Base-by-base conservation (phyloP, 2,113 vertebrate species). In the Cottus gobio region DNA sequence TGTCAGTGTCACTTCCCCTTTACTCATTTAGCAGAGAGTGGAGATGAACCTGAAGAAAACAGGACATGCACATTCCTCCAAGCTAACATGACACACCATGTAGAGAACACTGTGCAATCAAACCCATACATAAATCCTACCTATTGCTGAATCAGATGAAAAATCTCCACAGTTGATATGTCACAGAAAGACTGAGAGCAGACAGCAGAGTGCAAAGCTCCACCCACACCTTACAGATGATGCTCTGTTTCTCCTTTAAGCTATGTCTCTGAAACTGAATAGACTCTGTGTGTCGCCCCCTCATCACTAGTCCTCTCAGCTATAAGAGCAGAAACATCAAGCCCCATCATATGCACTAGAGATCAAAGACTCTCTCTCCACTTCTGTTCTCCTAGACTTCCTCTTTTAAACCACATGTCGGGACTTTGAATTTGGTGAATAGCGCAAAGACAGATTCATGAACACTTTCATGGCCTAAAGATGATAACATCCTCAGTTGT, bases 251-350 rank as follows among this genome's bases (percentile, higher is more conserved):
- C 80, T 60, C 75, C 71, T 79, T 82, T 3, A 79, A 77, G 64
- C 75, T 26, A 39, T n/a, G 50, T 48, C 75, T 58, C 76, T 24
- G 62, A 60, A n/a, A 37, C 74, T 93, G 88, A 95, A 93, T 91
- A 85, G 87, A 73, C 72, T 67, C 82, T 77, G 81, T 93, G 90
- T 92, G 28, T 68, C 63, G 26, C 79, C 81, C 82, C 86, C 90
- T 94, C 90, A 93, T 94, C 87, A 82, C 69, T 77, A 94, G 91
- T 94, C 93, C 68, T 61, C 82, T 89, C 90, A 89, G 89, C 86
- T 78, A 62, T 71, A 66, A 72, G 77, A 86, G 71, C 54, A 85
- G 65, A 82, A 76, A 82, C 83, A 90, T 88, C 82, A 67, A 86
- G 70, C 50, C 30, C 63, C 74, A 75, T 71, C 69, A 77, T 30